Evolutionary conservation across 2,888 invertebrate genomes (phyloP), one percentile per base, ranked within the genome.

Genomic region (Cephus rjabovi): DNA sequence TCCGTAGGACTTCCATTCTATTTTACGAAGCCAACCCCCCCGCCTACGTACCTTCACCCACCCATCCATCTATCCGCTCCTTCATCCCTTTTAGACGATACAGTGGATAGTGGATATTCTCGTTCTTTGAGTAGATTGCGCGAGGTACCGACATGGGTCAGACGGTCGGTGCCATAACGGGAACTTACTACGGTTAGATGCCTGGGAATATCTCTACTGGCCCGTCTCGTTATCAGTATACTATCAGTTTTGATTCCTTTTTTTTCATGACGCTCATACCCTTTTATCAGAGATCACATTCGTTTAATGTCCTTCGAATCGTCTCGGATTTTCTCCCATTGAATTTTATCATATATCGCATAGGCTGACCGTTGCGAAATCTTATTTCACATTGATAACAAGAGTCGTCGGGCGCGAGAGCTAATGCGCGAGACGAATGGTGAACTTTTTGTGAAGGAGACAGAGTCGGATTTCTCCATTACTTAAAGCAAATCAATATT

Each of bases 401-500:
- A 56, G 40, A 56, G 40, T 23, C 9, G 23, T 35, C 40, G 23
- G 9, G 40, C 23, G 2, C 2, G 15, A 9, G 40, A 56, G 1
- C 23, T 40, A 56, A 23, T 23, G 40, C 9, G 23, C 23, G 40
- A 56, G 40, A 23, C 2, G 40, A 23, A 56, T 6, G 9, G 6
- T 23, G 23, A 40, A 40, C 23, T 9, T 9, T 23, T 56, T 6
- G 23, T 23, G 40, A 9, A 6, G 40, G 23, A 56, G 40, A 56
- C 23, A 23, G 15, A 23, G 15, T 40, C 15, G 40, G 40, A 79
- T 81, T 78, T 80, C 79, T 82, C 86, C 84, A 86, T 87, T 85
- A 85, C 87, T 87, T 83, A 84, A 84, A 82, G 84, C 81, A 80
- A 86, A 87, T 88, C 87, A 85, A 89, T 87, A 88, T 85, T 88